Conservation (phyloP, 1,140 invertebrate species). For the Drosophila pseudoananassae region DNA sequence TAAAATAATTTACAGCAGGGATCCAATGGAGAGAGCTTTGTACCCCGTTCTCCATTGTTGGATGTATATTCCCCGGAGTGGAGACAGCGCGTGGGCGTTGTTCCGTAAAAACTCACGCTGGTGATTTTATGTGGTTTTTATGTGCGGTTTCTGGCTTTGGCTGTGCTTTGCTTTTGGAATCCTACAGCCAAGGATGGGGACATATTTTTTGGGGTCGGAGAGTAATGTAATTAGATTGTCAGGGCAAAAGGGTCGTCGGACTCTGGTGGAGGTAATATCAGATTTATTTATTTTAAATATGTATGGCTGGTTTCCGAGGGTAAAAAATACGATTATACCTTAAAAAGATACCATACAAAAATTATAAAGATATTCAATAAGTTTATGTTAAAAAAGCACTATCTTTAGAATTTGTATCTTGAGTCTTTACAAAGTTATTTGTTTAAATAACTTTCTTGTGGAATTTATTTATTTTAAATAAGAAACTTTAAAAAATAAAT, state of each 20-base stretch:
- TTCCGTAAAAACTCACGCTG: slow-evolving; percentile 43
- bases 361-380: no score
- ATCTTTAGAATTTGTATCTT: no score
- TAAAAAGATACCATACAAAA: no score
- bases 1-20: slow-evolving; percentile 21
- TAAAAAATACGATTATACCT: no score
- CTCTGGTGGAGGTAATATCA: slow-evolving; percentile 36
- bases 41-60: not conserved
- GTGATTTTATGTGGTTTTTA: slow-evolving; percentile 57
- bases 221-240: slow-evolving; percentile 42
- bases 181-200: not conserved
- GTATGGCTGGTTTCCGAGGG: slow-evolving; percentile 2
- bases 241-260: not conserved
- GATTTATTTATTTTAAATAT: slow-evolving; percentile 40
- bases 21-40: not conserved
- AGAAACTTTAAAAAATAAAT: not conserved
- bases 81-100: slow-evolving; percentile 20
- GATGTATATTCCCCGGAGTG: not conserved
- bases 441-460: no score
- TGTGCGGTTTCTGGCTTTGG: slow-evolving; percentile 11
- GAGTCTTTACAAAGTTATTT: no score
- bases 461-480: no score
- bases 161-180: slow-evolving; percentile 3
- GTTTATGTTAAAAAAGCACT: no score
- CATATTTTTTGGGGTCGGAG: slow-evolving; percentile 20